Percentiles rank a stretch among this genome's conserved stretches.
phyloP scores from a whole-genome alignment of 2,888 invertebrate species.

The Cephus spinipes region DNA sequence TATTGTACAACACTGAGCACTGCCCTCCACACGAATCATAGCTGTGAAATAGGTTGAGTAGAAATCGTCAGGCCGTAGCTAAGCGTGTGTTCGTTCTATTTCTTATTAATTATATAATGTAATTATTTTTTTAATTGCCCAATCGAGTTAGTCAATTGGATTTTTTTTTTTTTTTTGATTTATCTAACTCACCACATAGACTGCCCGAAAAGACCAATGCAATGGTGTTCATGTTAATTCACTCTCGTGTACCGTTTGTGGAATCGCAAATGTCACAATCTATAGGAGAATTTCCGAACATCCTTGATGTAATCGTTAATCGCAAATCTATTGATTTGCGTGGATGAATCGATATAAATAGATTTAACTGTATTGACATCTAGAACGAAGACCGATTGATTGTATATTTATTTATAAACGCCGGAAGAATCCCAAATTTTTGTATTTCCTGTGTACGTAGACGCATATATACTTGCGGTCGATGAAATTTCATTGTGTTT shows the following conservation, averaged over 20 bases:
- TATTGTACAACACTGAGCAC: conserved; percentile 50
- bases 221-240: not conserved
- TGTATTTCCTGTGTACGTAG: not conserved
- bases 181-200: conserved; percentile 1
- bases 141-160: conserved; percentile 1
- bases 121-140: not conserved
- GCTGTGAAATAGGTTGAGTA: conserved; percentile 51
- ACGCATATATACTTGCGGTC: not conserved
- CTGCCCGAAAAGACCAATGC: conserved; percentile 6
- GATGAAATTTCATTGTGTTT: no score
- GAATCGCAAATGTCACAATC: not conserved
- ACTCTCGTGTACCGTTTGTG: not conserved
- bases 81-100: conserved; percentile 19
- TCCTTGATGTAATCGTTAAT: not conserved
- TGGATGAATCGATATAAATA: not conserved
- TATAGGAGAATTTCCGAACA: not conserved
- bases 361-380: not conserved
- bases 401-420: not conserved
- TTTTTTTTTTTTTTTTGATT: not conserved
- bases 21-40: conserved; percentile 57
- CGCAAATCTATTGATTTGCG: not conserved
- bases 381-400: not conserved
- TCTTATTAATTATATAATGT: conserved; percentile 1
- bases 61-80: conserved; percentile 21
- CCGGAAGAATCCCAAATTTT: not conserved